These are phyloP conservation scores for Sinocyclocheilus rhinocerous DNA, from an alignment of 2,113 vertebrate species.

Conservation along the genomic window DNA sequence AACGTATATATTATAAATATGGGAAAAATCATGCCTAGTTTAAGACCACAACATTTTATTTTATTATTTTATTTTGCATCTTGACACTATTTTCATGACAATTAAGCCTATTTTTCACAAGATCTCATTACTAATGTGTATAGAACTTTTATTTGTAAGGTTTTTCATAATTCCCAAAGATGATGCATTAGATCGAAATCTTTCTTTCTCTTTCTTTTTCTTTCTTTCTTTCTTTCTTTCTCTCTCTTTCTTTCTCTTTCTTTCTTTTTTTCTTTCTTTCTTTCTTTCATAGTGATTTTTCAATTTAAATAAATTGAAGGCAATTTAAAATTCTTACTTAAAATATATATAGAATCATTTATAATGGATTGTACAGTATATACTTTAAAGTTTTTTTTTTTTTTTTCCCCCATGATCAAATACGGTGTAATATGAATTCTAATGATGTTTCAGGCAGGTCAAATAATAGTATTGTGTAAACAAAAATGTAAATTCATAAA, in stretches of 20 bases:
- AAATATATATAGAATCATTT: no score
- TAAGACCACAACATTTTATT: background rate
- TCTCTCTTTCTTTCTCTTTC: no score
- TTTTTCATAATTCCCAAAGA: background rate
- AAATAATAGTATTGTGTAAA: background rate
- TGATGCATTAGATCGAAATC: background rate
- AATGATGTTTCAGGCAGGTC: background rate
- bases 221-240: no score
- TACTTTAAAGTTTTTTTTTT: background rate
- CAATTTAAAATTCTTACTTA: background rate
- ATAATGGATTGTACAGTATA: no score
- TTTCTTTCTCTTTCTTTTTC: no score
- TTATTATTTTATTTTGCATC: background rate
- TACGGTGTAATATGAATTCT: background rate
- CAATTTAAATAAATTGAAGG: background rate
- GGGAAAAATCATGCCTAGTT: background rate
- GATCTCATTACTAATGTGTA: background rate
- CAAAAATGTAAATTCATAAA: background rate
- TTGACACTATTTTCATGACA: no score
- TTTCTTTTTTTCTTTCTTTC: no score
- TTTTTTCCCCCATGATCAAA: background rate
- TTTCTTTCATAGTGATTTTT: background rate
- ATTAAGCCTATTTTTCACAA: no score
- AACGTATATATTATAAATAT: background rate
- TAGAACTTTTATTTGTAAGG: background rate